Base-by-base conservation (phyloP, 2,797 vertebrate species). In the Gallinago stenura region DNA sequence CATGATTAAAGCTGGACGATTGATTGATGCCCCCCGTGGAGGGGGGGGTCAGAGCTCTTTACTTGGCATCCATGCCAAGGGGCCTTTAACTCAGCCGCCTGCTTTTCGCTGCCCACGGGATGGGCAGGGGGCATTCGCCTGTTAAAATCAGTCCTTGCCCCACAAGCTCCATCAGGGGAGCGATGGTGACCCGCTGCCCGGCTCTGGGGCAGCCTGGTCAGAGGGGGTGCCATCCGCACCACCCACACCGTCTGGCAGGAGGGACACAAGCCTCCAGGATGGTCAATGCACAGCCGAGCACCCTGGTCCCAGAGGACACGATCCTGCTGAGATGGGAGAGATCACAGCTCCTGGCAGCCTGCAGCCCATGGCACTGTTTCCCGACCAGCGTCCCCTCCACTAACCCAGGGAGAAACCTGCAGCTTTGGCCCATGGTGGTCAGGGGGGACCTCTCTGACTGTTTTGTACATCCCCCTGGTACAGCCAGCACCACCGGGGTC, bases 101-200 rank as follows among this genome's bases (percentile, higher is more conserved):
- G 35, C 26, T 78, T 37, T 64, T 11, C 50, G 50, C 31, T 64
- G 56, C 37, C 37, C 37, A 31, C 6, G 5, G 62, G 33, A 25
- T 0, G 1, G 31, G 62, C 18, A 41, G 56, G n/a, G 25, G 37
- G 10, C 57, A 69, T 15, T 19, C 66, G 61, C 46, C 62, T 6
- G 1, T 20, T 22, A 8, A 9, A 50, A 56, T 5, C 39, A 90
- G 50, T 68, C 45, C 51, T 70, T 41, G 24, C 21, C 50, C 35
- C 35, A n/a, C 16, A 15, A n/a, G 39, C n/a, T 39, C 0, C 0
- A 4, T 48, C 78, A 56, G 0, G 7, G 48, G 64, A 68, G 33
- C 0, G 1, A 58, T 26, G 22, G 19, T 20, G 60, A 70, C 21
- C 4, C 1, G 2, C 26, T 30, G 56, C 54, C 43, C 0, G 0